These are phyloP conservation scores for Drosophila chauvacae DNA, from an alignment of 1,140 invertebrate genomes.

Conservation along the genomic window DNA sequence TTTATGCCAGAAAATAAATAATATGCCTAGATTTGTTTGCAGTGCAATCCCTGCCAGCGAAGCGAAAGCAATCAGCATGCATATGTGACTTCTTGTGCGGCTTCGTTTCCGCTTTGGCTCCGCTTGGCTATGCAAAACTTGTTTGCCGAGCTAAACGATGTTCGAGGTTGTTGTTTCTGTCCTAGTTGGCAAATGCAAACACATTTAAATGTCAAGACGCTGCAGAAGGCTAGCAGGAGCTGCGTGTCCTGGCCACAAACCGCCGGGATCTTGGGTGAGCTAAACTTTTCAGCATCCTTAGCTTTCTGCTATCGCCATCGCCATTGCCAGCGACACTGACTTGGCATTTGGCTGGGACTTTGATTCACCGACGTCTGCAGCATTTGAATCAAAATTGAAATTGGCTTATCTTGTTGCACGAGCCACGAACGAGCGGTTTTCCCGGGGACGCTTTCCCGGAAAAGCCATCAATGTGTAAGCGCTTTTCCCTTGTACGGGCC, in stretches of 20 bases:
- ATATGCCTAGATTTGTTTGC: background rate
- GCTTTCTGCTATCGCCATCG: constrained; percentile 10
- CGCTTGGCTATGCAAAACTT: constrained; percentile 51
- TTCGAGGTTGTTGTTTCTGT: constrained; percentile 49
- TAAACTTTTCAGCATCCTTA: constrained; percentile 27
- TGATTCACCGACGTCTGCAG: constrained; percentile 68
- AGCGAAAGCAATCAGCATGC: constrained; percentile 67
- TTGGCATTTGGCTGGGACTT: constrained; percentile 64
- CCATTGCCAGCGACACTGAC: constrained; percentile 29
- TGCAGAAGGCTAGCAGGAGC: constrained; percentile 16
- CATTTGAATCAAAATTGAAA: constrained; percentile 79
- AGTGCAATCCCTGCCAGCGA: constrained; percentile 14
- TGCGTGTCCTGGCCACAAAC: constrained; percentile 51
- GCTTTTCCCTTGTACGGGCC: constrained; percentile 21
- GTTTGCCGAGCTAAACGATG: constrained; percentile 52
- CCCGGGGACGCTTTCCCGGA: constrained; percentile 1
- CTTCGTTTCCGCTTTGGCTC: constrained; percentile 40
- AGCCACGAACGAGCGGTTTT: constrained; percentile 63
- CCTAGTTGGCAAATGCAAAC: constrained; percentile 61
- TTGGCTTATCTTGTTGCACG: constrained; percentile 77
- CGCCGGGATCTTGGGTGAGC: constrained; percentile 20
- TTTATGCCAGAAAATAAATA: background rate
- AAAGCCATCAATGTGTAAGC: constrained; percentile 58
- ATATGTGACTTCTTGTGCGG: constrained; percentile 60
- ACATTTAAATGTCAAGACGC: constrained; percentile 69